Base-by-base conservation (phyloP, 2,888 invertebrate genomes). In the Nysson spinosus region DNA sequence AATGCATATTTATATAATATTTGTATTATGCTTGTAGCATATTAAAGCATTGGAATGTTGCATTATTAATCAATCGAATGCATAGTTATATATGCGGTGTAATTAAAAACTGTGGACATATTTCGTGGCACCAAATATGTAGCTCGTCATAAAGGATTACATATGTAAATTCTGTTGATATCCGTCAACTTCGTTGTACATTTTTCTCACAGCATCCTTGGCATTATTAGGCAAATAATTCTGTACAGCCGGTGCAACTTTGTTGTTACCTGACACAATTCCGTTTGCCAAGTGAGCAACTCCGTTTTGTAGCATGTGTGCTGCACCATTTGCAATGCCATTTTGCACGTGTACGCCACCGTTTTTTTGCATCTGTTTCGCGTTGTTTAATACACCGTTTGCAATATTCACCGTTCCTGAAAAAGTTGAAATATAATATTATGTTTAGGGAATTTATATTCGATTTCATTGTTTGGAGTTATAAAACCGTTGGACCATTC, bases 111-210 rank as follows among this genome's bases (percentile, higher is more conserved):
- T n/a, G n/a, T n/a, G n/a, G n/a, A n/a, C n/a, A n/a, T n/a, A n/a
- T n/a, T n/a, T n/a, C n/a, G n/a, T n/a, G n/a, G n/a, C n/a, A n/a
- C n/a, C n/a, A n/a, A n/a, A n/a, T n/a, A n/a, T n/a, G n/a, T n/a
- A n/a, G n/a, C n/a, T n/a, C n/a, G n/a, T n/a, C n/a, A n/a, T n/a
- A n/a, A 0, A 17, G 5, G 19, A 20, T 66, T 62, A 75, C 58
- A 75, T 75, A 3, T 75, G 75, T 42, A 75, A 56, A 39, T 85
- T 83, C 46, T 85, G 79, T 30, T 84, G 83, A 68, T 87, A 88
- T 12, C 82, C 83, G 62, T 88, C 88, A 20, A 89, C 86, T 73
- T 88, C 87, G 50, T 88, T 88, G 74, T 88, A 88, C 88, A 88
- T 89, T 61, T 87, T 83, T 50, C 79, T 81, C 12, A 83, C 63